A percentile compares a stretch with the other conserved stretches of the same genome.
Conservation (phyloP, 2,113 vertebrate species). For the Tapirus terrestris region DNA sequence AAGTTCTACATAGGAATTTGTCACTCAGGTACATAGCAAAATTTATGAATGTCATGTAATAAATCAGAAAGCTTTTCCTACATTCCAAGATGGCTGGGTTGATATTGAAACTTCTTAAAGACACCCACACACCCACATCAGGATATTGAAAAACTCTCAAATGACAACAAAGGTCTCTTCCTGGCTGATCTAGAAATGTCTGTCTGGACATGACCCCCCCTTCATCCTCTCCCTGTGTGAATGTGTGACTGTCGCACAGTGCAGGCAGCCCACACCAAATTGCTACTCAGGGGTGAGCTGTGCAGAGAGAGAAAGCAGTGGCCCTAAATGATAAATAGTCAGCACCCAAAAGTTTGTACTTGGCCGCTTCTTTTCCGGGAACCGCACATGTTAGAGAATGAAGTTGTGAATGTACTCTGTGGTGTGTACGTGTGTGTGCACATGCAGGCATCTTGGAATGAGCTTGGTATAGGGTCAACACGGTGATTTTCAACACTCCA, state of each 20-base stretch:
- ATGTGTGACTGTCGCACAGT: background rate
- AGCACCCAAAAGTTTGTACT: background rate
- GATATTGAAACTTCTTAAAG: background rate
- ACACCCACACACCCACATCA: background rate
- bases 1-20: constrained; percentile 25
- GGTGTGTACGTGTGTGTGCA: accelerated
- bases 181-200: background rate
- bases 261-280: accelerated
- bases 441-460: background rate
- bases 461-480: background rate
- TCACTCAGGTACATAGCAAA: background rate
- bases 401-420: background rate
- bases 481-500: background rate
- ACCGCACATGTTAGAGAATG: background rate
- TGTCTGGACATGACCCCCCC: accelerated
- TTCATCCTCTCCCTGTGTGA: background rate
- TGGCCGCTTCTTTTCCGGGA: background rate
- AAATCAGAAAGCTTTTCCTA: constrained; percentile 1
- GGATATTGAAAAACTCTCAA: background rate
- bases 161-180: background rate
- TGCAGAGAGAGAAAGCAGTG: background rate
- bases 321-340: background rate
- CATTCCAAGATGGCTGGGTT: constrained; percentile 5
- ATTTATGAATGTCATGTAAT: constrained; percentile 11
- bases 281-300: background rate